Evolutionary conservation across 2,888 invertebrate genomes (phyloP).

Genomic region (Scotopteryx bipunctaria): DNA sequence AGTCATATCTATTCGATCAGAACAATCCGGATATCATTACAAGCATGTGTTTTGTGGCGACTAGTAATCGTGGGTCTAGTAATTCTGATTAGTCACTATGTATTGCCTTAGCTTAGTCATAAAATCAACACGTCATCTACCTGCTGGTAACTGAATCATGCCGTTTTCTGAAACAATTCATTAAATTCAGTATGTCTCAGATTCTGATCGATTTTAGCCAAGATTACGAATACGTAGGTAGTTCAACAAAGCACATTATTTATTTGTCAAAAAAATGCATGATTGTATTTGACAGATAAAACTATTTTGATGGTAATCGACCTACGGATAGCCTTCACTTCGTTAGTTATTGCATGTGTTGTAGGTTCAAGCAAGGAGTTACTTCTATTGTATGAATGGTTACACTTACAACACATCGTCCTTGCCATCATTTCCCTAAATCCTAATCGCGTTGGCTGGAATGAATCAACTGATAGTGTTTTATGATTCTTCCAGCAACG

Average conservation of each 20-base stretch:
- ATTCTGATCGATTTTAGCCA: not conserved
- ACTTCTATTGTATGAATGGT: too few species aligned
- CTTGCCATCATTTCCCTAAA: conserved; percentile 43
- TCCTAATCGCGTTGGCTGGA: conserved; percentile 42
- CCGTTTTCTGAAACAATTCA: conserved; percentile 12
- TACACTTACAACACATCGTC: conserved; percentile 26
- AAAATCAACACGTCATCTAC: conserved; percentile 23
- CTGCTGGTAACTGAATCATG: conserved; percentile 27
- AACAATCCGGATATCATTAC: conserved; percentile 17
- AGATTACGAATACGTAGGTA: too few species aligned
- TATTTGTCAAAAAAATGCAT: too few species aligned
- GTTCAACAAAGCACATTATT: too few species aligned
- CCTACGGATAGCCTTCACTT: too few species aligned
- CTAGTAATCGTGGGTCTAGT: too few species aligned
- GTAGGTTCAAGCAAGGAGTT: too few species aligned
- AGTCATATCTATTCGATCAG: conserved; percentile 19
- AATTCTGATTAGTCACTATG: conserved; percentile 29
- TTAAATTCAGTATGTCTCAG: not conserved
- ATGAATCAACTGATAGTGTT: conserved; percentile 44
- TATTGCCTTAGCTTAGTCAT: conserved; percentile 23
- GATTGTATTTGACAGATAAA: too few species aligned
- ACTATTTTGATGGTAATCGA: too few species aligned
- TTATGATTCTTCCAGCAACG: conserved; percentile 38
- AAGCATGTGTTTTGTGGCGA: not conserved
- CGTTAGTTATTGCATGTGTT: too few species aligned